Conservation (phyloP, 1,140 invertebrate species). For the Macrobrachium nipponense region DNA sequence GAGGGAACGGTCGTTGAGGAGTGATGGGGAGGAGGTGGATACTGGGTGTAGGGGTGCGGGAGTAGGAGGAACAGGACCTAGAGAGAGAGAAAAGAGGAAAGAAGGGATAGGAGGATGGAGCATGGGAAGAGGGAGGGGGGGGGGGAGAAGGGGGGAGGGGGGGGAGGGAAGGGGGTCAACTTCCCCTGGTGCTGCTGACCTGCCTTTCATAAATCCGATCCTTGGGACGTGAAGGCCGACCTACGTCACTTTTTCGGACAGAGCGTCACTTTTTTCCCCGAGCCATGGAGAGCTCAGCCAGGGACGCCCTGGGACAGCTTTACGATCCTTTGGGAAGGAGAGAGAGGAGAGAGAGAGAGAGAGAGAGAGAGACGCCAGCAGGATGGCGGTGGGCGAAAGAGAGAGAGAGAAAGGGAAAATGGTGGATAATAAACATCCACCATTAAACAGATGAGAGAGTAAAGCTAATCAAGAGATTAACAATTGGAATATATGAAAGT, state of each 20-base stretch:
- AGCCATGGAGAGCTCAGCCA: constrained; percentile 14
- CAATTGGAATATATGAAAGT: neutral
- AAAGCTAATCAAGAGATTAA: neutral
- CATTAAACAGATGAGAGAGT: neutral
- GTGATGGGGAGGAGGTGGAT: neutral
- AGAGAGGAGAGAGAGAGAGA: neutral
- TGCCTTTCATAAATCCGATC: constrained; percentile 57
- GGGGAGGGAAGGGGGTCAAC: neutral
- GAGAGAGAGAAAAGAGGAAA: constrained; percentile 27
- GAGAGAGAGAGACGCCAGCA: neutral
- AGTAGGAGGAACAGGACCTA: neutral
- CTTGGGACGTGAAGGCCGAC: constrained; percentile 49
- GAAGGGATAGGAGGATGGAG: neutral
- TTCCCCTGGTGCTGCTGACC: constrained; percentile 20
- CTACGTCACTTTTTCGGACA: constrained; percentile 55
- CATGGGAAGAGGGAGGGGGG: neutral
- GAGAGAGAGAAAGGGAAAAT: constrained; percentile 21
- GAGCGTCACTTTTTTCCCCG: constrained; percentile 40
- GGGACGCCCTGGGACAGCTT: constrained; percentile 49
- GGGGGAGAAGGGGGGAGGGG: neutral
- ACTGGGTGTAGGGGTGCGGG: neutral
- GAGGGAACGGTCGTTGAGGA: neutral
- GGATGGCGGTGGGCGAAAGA: constrained; percentile 7
- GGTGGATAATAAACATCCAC: constrained; percentile 12
- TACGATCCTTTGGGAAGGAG: constrained; percentile 47